Base-by-base conservation (phyloP, 2,888 invertebrate genomes). In the Corbicula japonica region DNA sequence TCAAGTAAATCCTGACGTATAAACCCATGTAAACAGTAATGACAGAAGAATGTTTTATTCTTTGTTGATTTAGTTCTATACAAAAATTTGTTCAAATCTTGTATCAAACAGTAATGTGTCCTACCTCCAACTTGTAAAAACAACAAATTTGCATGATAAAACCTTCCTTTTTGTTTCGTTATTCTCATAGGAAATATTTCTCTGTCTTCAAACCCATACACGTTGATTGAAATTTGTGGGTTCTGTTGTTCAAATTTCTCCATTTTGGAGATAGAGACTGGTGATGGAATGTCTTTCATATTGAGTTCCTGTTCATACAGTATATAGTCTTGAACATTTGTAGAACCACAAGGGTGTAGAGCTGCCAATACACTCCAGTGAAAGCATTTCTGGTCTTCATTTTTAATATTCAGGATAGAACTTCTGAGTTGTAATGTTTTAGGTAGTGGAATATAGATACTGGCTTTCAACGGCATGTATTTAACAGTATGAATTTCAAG, bases 381-480 rank as follows among this genome's bases (percentile, higher is more conserved):
- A 54, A 80, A 77, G 41, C 74, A 63, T 60, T 63, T 83, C 12
- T 83, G 69, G 38, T 80, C 75, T 18, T 41, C n/a, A 68, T 80
- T 73, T 60, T 72, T 52, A 23, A 80, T 76, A 69, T 80, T 78
- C 4, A 84, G 54, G 6, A 80, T 68, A 1, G 76, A 50, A n/a
- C 72, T 66, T 41, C 68, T 60, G 12, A 68, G 68, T 41, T 62
- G 41, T 30, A 74, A 48, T 30, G 46, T 75, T 15, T 38, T 28
- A 23, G 78, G 72, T 30, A 75, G 68, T 21, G 66, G 62, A n/a
- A n/a, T n/a, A n/a, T n/a, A n/a, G n/a, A n/a, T n/a, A n/a, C n/a
- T n/a, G n/a, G n/a, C n/a, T n/a, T n/a, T n/a, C n/a, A n/a, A n/a
- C n/a, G n/a, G n/a, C n/a, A n/a, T n/a, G n/a, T n/a, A n/a, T n/a